Conservation (phyloP, 2,797 vertebrate genomes). For the Megalops cyprinoides region DNA sequence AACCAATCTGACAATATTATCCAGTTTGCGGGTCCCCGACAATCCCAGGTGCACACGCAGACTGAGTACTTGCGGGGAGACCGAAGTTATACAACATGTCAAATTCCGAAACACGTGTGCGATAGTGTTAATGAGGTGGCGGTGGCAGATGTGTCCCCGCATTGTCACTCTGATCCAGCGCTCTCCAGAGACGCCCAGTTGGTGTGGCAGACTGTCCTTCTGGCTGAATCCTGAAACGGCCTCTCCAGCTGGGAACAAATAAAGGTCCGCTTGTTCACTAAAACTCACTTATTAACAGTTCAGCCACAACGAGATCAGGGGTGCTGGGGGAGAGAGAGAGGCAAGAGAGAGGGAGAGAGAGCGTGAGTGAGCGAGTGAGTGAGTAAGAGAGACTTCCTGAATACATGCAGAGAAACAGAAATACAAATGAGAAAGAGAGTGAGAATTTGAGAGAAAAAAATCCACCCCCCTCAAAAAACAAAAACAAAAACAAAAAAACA, state of each 20-base stretch:
- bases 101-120: conserved; percentile 4
- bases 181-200: conserved; percentile 43
- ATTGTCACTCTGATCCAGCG: conserved; percentile 25
- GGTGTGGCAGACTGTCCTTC: conserved; percentile 46
- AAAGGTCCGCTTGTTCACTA: conserved; percentile 56
- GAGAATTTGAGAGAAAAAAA: too few species aligned
- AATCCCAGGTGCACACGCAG: too few species aligned
- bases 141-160: conserved; percentile 4
- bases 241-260: conserved; percentile 49
- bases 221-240: conserved; percentile 49
- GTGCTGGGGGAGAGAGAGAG: background rate
- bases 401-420: too few species aligned
- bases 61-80: background rate
- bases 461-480: too few species aligned
- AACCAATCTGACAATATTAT: too few species aligned
- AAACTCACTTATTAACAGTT: conserved; percentile 49
- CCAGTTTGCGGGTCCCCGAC: too few species aligned
- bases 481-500: too few species aligned
- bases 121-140: background rate
- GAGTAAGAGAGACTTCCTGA: too few species aligned
- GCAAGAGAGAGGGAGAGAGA: background rate
- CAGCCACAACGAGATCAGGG: conserved; percentile 31
- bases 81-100: conserved; percentile 8
- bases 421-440: too few species aligned
- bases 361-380: background rate